Conservation (phyloP, 2,888 invertebrate species). For the Cerceris rybyensis region DNA sequence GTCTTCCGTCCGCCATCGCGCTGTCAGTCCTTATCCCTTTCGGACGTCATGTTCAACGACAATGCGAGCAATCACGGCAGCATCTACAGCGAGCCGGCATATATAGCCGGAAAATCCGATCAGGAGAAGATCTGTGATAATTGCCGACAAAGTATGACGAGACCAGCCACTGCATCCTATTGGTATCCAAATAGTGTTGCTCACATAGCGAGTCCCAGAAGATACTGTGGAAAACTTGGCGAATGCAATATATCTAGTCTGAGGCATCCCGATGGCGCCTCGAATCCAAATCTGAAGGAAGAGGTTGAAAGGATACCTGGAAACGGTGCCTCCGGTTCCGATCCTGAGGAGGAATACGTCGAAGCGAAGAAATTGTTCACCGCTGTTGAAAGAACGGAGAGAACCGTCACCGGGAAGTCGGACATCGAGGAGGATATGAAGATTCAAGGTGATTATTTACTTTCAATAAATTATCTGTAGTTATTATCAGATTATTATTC, state of each 20-base stretch:
- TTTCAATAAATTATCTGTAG: background rate
- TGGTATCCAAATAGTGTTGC: slow-evolving; percentile 84
- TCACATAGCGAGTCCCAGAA: slow-evolving; percentile 85
- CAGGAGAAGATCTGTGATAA: slow-evolving; percentile 90
- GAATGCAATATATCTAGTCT: slow-evolving; percentile 86
- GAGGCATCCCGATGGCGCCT: slow-evolving; percentile 95
- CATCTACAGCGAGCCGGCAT: slow-evolving; percentile 93
- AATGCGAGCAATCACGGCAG: slow-evolving; percentile 89
- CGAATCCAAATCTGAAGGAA: slow-evolving; percentile 93
- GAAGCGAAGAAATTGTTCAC: slow-evolving; percentile 81
- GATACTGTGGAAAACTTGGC: slow-evolving; percentile 85
- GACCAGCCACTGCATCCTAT: slow-evolving; percentile 87
- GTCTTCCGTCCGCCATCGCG: slow-evolving; percentile 84
- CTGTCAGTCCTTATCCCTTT: slow-evolving; percentile 88
- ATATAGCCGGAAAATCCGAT: slow-evolving; percentile 82
- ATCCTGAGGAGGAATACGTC: slow-evolving; percentile 83
- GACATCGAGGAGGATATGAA: slow-evolving; percentile 79
- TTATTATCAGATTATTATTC: background rate
- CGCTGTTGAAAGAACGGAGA: slow-evolving; percentile 75
- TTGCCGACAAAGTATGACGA: slow-evolving; percentile 88
- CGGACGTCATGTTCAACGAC: slow-evolving; percentile 87
- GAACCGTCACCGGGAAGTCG: slow-evolving; percentile 80
- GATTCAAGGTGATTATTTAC: slow-evolving; percentile 68
- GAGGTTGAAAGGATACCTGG: slow-evolving; percentile 85
- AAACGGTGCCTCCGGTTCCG: slow-evolving; percentile 85